Evolutionary conservation across 1,140 invertebrate species (phyloP).

Genomic region (Dryas iulia): DNA sequence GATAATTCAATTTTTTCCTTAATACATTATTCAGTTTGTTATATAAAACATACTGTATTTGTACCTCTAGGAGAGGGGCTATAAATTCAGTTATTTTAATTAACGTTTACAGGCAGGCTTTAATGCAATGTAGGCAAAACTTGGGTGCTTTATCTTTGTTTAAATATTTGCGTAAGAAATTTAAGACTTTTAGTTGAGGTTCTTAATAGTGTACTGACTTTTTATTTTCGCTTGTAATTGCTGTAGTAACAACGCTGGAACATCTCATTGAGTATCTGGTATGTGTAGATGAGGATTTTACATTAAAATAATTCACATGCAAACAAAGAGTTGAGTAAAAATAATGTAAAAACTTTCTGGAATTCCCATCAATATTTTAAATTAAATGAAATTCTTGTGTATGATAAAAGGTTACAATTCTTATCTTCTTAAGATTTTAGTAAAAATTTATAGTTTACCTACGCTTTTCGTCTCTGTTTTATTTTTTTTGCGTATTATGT

Average conservation of each 20-base stretch:
- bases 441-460: background rate
- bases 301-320: conserved; percentile 32
- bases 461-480: background rate
- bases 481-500: no score
- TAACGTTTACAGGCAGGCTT: background rate
- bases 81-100: conserved; percentile 4
- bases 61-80: background rate
- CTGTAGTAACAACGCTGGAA: conserved; percentile 27
- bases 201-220: conserved; percentile 25
- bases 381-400: background rate
- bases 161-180: conserved; percentile 17
- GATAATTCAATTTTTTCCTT: background rate
- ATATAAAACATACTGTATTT: background rate
- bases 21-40: background rate
- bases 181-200: conserved; percentile 22
- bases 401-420: background rate
- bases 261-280: conserved; percentile 27
- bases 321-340: conserved; percentile 2
- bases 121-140: background rate
- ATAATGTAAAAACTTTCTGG: background rate
- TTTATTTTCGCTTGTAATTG: conserved; percentile 40
- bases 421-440: background rate
- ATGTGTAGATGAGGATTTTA: conserved; percentile 46
- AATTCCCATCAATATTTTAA: background rate
- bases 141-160: conserved; percentile 1